Evolutionary conservation across 2,888 invertebrate genomes (phyloP).

Genomic region (Onchidella celtica): DNA sequence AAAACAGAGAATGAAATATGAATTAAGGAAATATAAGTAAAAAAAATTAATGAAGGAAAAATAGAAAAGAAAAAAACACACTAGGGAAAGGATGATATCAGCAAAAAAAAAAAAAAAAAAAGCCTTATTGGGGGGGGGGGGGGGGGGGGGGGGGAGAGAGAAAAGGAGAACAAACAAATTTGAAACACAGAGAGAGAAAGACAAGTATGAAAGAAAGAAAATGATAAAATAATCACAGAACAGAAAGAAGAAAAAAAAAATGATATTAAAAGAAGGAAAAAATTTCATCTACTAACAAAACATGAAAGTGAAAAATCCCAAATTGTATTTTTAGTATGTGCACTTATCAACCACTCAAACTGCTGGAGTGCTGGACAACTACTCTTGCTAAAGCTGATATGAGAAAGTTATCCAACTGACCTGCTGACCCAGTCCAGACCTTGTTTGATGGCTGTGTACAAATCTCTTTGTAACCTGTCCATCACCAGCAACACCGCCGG

Average conservation of each 20-base stretch:
- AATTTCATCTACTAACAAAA: not conserved
- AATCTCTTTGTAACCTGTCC: slow-evolving; percentile 87
- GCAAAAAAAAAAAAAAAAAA: not conserved
- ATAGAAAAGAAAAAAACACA: not conserved
- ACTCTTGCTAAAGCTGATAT: too few relatives aligned
- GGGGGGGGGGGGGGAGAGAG: not conserved
- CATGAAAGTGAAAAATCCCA: too few relatives aligned
- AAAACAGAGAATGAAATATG: too few relatives aligned
- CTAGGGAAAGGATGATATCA: not conserved
- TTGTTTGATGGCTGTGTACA: slow-evolving; percentile 88
- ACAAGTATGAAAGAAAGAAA: not conserved
- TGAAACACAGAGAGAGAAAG: not conserved
- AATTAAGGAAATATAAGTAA: not conserved
- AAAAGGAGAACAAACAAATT: not conserved
- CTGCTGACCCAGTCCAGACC: slow-evolving; percentile 84
- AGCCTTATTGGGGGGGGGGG: not conserved
- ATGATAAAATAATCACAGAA: not conserved
- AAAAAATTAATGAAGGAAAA: not conserved
- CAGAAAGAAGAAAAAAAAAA: not conserved
- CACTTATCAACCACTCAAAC: too few relatives aligned
- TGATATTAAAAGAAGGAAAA: not conserved
- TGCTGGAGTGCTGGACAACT: too few relatives aligned
- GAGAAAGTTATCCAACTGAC: slow-evolving; percentile 62
- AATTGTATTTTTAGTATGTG: too few relatives aligned
- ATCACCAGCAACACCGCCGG: slow-evolving; percentile 91